Conservation (phyloP, 2,113 vertebrate genomes). For the Papio anubis region DNA sequence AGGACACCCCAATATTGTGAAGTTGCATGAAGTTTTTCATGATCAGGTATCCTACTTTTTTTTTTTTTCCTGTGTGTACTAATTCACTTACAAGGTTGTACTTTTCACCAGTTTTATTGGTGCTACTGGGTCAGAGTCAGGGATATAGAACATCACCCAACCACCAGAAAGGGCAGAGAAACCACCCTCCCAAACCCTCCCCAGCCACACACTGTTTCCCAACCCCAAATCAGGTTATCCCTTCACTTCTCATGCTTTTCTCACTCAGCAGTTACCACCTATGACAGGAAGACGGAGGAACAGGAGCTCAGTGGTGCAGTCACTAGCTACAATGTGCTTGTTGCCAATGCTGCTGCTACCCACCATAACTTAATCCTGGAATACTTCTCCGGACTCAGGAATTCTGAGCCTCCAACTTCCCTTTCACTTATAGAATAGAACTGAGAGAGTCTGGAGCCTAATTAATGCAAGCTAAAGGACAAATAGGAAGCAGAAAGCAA, state of each 20-base stretch:
- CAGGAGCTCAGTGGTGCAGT: background rate
- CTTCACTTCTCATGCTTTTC: background rate
- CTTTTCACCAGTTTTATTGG: background rate
- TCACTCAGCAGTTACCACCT: fast-evolving
- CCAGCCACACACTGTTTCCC: too few relatives aligned
- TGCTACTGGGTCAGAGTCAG: background rate
- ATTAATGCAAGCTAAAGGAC: background rate
- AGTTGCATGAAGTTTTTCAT: slow-evolving; percentile 95
- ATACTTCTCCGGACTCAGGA: background rate
- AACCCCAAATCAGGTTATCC: too few relatives aligned
- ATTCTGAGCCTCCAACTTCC: background rate
- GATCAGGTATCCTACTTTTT: slow-evolving; percentile 90
- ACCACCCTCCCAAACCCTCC: too few relatives aligned
- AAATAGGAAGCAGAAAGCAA: background rate
- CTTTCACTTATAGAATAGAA: background rate
- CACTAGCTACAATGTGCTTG: background rate
- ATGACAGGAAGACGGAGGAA: background rate
- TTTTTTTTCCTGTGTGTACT: background rate
- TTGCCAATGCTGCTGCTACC: background rate
- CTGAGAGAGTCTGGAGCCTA: background rate
- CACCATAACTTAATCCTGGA: fast-evolving
- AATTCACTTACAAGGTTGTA: background rate
- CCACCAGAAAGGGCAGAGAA: background rate
- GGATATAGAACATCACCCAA: too few relatives aligned
- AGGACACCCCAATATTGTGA: slow-evolving; percentile 97